Evolutionary conservation across 2,888 invertebrate species (phyloP), one percentile per base, ranked within the genome.

Genomic region (Hirtodrosophila histrioides): DNA sequence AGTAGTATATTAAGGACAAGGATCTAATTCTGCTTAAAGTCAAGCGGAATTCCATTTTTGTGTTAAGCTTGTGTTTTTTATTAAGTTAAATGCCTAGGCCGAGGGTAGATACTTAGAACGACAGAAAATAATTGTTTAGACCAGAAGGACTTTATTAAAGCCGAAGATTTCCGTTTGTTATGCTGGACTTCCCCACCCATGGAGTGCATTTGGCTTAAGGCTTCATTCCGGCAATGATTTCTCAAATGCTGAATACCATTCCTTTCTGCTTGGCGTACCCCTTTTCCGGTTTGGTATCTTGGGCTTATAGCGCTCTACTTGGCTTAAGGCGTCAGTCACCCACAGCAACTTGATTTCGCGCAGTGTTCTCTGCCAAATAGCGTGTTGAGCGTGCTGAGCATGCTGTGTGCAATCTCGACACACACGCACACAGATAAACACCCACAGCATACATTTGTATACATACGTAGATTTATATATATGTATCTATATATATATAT

Each of bases 301-400:
- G 44, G 69, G 60, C 69, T 72, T 79, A 72, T 56, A 62, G 61
- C 46, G 58, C 49, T 61, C 64, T 55, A 51, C 65, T 57, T 66
- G 61, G 70, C 73, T 69, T 69, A 61, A 51, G 69, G 75, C 72
- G 65, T 65, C 60, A 50, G 56, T 40, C 51, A 49, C 58, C 46
- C 44, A 29, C 64, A 43, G 33, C 58, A 50, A 50, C 74, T 58
- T 68, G 67, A 69, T 81, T 86, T 84, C 75, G 77, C 50, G 37
- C 82, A 78, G 85, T 79, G 72, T 61, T 66, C 67, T 54, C 49
- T 57, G 63, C 54, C 72, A 70, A 69, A 75, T 65, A 65, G 84
- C 62, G 66, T 69, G 80, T 64, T 69, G 63, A 75, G 75, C 64
- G 62, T 67, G 83, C 53, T 77, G 64, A 63, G 72, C 65, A 67